Conservation (phyloP, 2,797 vertebrate species). For the Podargus strigoides region DNA sequence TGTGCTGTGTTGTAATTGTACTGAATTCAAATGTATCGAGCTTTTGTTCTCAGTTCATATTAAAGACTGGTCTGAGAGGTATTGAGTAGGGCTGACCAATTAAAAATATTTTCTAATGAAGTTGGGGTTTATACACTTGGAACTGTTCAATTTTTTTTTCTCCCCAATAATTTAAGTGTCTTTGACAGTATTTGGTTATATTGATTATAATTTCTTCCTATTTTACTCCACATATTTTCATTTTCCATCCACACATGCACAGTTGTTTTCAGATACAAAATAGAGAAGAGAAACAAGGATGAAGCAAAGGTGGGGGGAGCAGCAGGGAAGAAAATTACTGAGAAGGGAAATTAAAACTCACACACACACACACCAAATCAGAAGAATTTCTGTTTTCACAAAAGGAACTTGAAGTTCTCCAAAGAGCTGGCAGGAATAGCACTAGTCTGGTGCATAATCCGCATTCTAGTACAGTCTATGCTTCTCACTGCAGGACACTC, state of each 20-base stretch:
- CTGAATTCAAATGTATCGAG: background rate
- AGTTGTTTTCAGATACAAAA: background rate
- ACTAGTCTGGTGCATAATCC: background rate
- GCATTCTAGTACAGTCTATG: background rate
- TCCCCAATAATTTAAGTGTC: background rate
- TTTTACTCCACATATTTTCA: background rate
- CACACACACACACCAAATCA: background rate
- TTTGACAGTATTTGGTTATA: background rate
- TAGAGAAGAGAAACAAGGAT: background rate
- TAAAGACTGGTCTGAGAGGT: background rate
- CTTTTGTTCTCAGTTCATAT: background rate
- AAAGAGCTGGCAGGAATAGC: background rate
- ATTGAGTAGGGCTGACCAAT: background rate
- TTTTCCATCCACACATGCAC: background rate
- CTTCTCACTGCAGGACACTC: background rate
- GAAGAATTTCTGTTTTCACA: background rate
- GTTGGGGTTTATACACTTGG: background rate
- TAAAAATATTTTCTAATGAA: background rate
- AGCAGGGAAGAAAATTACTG: background rate
- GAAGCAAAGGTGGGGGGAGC: fast-evolving
- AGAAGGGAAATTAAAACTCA: background rate
- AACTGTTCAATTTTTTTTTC: background rate
- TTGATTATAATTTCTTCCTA: background rate
- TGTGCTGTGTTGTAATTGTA: background rate
- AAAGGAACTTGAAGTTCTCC: background rate